phyloP scores from a whole-genome alignment of 2,113 vertebrate genomes.

The Fulica atra region DNA sequence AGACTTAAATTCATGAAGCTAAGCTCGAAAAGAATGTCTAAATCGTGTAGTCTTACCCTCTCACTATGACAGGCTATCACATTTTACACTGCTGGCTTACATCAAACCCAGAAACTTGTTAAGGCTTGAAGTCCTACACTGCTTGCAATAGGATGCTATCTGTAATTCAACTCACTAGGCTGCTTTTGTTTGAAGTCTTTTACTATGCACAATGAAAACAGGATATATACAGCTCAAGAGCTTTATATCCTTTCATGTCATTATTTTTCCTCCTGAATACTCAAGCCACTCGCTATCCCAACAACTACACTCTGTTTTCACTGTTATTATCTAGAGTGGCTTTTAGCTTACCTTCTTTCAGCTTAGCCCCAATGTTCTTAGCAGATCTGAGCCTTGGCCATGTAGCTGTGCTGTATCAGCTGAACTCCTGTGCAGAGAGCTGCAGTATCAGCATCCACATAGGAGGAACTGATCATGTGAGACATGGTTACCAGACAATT shows the following conservation, averaged over 20 bases:
- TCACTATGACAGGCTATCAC: not conserved
- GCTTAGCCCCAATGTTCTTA: not conserved
- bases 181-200: not conserved
- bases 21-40: not conserved
- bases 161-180: not conserved
- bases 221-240: not conserved
- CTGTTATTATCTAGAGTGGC: not conserved
- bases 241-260: not conserved
- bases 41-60: not conserved
- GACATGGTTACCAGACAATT: no score
- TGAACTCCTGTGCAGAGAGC: not conserved
- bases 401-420: not conserved
- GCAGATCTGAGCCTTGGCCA: not conserved
- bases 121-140: not conserved
- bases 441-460: accelerated
- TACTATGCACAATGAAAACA: not conserved
- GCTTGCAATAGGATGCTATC: not conserved
- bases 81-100: not conserved
- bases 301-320: not conserved
- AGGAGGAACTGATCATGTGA: not conserved
- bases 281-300: not conserved
- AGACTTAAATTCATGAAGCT: not conserved
- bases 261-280: not conserved
- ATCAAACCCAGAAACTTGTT: not conserved
- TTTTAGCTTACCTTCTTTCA: not conserved